phyloP scores from a whole-genome alignment of 2,888 invertebrate species.

The Eilema griseolum region DNA sequence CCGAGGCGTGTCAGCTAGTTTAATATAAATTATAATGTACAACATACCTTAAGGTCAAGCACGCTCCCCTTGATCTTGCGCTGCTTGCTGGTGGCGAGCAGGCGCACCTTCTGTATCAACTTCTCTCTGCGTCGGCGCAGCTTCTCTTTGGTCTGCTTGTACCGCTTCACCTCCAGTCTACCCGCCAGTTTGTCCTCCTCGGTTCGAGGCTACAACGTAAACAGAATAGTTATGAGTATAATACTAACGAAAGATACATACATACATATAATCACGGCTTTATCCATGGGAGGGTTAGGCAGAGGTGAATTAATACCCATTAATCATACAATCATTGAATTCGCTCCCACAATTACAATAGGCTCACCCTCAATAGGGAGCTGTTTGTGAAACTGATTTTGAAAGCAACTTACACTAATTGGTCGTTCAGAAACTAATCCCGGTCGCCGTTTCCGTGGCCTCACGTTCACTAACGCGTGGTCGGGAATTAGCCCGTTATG shows the following conservation, averaged over 20 bases:
- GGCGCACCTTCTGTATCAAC: slow-evolving; percentile 73
- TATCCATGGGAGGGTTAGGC: no score
- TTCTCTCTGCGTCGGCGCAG: slow-evolving; percentile 89
- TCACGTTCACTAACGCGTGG: slow-evolving; percentile 73
- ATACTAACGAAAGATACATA: no score
- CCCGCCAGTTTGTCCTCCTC: slow-evolving; percentile 92
- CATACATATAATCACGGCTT: no score
- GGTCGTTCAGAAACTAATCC: slow-evolving; percentile 89
- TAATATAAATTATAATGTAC: no score
- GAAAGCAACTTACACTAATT: slow-evolving; percentile 85
- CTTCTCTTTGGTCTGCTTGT: slow-evolving; percentile 93
- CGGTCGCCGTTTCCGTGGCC: slow-evolving; percentile 84
- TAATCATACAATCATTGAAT: no score
- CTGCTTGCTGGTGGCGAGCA: slow-evolving; percentile 61
- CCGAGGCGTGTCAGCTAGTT: no score
- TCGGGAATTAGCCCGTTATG: slow-evolving; percentile 79
- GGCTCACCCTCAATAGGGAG: no score
- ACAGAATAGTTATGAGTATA: background rate
- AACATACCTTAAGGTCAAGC: slow-evolving; percentile 77
- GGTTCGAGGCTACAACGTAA: slow-evolving; percentile 89
- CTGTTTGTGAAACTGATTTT: background rate
- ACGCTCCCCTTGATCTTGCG: slow-evolving; percentile 57
- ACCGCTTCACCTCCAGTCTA: slow-evolving; percentile 90
- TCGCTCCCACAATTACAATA: no score
- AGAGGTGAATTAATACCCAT: background rate